A percentile compares a stretch with the other conserved stretches of the same genome.
These are phyloP conservation scores for Bubo scandiacus DNA, from an alignment of 2,113 vertebrate species.

Conservation along the genomic window DNA sequence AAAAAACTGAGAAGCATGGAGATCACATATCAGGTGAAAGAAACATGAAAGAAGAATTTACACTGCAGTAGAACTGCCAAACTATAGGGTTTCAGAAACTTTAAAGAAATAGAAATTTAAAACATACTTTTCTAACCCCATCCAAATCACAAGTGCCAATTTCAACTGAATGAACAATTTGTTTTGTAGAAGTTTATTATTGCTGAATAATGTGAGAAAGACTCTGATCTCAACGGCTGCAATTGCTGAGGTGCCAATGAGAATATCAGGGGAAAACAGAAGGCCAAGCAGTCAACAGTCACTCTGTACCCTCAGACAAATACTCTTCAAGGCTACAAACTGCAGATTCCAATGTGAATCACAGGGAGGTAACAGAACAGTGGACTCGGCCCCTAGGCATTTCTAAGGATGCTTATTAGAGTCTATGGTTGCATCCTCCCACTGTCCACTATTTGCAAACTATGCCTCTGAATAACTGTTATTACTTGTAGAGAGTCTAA, in stretches of 20 bases:
- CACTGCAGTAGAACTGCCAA: neutral
- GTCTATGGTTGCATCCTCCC: neutral
- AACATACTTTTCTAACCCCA: neutral
- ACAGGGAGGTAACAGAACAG: neutral
- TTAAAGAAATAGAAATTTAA: slow-evolving; percentile 9
- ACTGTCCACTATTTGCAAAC: neutral
- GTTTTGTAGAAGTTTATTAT: neutral
- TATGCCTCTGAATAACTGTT: neutral
- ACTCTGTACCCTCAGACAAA: neutral
- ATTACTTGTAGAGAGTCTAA: neutral
- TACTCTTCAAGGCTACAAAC: neutral
- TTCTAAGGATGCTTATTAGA: neutral
- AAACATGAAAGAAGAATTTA: neutral
- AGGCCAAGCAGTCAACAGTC: neutral
- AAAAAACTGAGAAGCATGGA: neutral
- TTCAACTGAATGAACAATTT: neutral
- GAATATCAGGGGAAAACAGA: neutral
- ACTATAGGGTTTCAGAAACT: neutral
- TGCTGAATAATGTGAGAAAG: neutral
- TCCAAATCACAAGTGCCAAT: neutral
- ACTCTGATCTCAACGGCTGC: neutral
- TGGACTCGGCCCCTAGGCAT: neutral
- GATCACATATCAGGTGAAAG: neutral
- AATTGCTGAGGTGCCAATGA: neutral
- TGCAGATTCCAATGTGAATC: neutral